These are phyloP conservation scores for Macropus fuliginosus DNA, from an alignment of 2,797 vertebrate species.

Conservation along the genomic window DNA sequence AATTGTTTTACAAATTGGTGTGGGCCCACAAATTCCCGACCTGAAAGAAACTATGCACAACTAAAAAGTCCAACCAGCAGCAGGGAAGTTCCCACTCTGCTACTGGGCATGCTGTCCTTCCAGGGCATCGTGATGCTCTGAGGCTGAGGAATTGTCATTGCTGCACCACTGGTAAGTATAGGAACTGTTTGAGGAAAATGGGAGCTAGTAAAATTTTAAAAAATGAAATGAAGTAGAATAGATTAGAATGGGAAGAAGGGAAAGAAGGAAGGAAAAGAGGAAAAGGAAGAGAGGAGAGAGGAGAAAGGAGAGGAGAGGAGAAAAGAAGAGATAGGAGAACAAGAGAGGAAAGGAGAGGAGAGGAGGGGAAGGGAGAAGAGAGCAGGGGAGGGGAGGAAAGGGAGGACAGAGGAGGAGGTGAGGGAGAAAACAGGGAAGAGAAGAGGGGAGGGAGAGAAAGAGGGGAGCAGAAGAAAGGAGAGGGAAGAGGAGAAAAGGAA, in stretches of 20 bases:
- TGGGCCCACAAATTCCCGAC: conserved; percentile 3
- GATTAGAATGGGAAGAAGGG: not conserved
- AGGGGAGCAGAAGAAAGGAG: not conserved
- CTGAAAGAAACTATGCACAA: conserved; percentile 35
- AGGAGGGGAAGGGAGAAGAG: not conserved
- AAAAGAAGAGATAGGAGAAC: not conserved
- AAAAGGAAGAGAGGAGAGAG: not conserved
- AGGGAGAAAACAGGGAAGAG: not conserved
- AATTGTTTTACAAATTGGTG: not conserved
- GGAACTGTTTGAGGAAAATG: not conserved
- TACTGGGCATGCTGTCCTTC: not conserved
- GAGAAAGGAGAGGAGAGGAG: not conserved
- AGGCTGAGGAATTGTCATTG: not conserved
- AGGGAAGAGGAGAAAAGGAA: rapidly evolving
- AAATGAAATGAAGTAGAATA: not conserved
- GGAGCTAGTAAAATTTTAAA: not conserved
- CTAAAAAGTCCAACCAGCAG: conserved; percentile 42
- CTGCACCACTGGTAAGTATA: not conserved
- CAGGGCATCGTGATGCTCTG: not conserved
- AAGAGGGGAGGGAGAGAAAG: too few relatives aligned
- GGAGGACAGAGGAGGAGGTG: not conserved
- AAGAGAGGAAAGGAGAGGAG: not conserved
- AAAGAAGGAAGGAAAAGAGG: not conserved
- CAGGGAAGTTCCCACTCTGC: not conserved
- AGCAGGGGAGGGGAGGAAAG: not conserved